A percentile compares a stretch with the other conserved stretches of the same genome.
Evolutionary conservation across 2,888 invertebrate genomes (phyloP).

Genomic region (Cylloceria caligata): DNA sequence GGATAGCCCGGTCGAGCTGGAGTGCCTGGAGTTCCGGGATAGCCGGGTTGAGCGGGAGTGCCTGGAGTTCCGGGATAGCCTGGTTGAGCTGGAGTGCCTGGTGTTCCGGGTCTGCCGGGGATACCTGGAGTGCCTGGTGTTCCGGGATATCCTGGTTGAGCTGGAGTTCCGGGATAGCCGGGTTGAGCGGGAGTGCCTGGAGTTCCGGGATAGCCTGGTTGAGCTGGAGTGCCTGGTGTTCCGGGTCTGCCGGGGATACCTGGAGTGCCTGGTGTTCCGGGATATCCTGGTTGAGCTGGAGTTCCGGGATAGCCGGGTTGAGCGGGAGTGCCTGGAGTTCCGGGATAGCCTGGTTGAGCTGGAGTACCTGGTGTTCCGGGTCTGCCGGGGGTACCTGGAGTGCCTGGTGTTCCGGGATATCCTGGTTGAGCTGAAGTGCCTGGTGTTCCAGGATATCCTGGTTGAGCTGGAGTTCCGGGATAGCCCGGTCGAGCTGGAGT

Average conservation of each 20-base stretch:
- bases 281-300: conserved; percentile 69
- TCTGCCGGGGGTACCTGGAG: conserved; percentile 76
- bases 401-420: conserved; percentile 85
- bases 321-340: conserved; percentile 56
- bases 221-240: conserved; percentile 65
- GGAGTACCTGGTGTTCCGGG: conserved; percentile 44
- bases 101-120: conserved; percentile 54
- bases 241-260: conserved; percentile 63
- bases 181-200: conserved; percentile 56
- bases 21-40: conserved; percentile 62
- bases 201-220: conserved; percentile 66
- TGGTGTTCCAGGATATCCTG: conserved; percentile 58
- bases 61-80: conserved; percentile 59
- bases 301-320: conserved; percentile 60
- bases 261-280: conserved; percentile 51
- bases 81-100: conserved; percentile 37
- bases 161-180: conserved; percentile 84
- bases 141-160: conserved; percentile 67
- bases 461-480: conserved; percentile 69
- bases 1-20: conserved; percentile 69
- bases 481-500: conserved; percentile 63
- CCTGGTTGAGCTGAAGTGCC: conserved; percentile 51
- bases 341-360: conserved; percentile 53
- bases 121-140: conserved; percentile 67
- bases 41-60: conserved; percentile 42